These are phyloP conservation scores for Serripes groenlandicus DNA, from an alignment of 2,888 invertebrate genomes.

Conservation along the genomic window DNA sequence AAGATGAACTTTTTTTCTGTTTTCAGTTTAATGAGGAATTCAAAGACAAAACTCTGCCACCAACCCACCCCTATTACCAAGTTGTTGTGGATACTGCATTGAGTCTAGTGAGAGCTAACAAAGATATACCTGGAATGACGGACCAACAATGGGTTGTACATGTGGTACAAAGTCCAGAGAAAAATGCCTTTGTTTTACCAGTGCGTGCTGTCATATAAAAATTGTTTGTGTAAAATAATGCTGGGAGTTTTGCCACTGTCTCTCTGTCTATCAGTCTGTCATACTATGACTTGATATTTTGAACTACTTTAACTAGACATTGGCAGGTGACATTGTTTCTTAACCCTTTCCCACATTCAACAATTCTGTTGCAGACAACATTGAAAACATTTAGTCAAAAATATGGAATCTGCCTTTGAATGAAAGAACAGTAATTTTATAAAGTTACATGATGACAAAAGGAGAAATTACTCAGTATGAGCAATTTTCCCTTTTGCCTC, in stretches of 20 bases:
- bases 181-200: slow-evolving; percentile 89
- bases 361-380: too few relatives aligned
- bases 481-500: background rate
- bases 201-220: slow-evolving; percentile 75
- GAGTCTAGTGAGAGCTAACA: slow-evolving; percentile 87
- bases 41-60: slow-evolving; percentile 83
- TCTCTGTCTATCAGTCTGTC: too few relatives aligned
- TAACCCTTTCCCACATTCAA: too few relatives aligned
- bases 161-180: slow-evolving; percentile 86
- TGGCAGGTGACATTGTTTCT: too few relatives aligned
- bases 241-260: too few relatives aligned
- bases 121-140: slow-evolving; percentile 87
- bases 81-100: slow-evolving; percentile 86
- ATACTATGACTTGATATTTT: too few relatives aligned
- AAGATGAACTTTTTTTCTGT: too few relatives aligned
- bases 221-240: too few relatives aligned
- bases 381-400: too few relatives aligned
- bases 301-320: too few relatives aligned
- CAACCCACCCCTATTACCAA: slow-evolving; percentile 85
- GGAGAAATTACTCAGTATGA: background rate
- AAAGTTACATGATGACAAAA: background rate
- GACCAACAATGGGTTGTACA: slow-evolving; percentile 88
- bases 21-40: slow-evolving; percentile 84
- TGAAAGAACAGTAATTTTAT: too few relatives aligned
- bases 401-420: too few relatives aligned